Evolutionary conservation across 2,797 vertebrate genomes (phyloP).

Genomic region (Coracias cyanogaster): DNA sequence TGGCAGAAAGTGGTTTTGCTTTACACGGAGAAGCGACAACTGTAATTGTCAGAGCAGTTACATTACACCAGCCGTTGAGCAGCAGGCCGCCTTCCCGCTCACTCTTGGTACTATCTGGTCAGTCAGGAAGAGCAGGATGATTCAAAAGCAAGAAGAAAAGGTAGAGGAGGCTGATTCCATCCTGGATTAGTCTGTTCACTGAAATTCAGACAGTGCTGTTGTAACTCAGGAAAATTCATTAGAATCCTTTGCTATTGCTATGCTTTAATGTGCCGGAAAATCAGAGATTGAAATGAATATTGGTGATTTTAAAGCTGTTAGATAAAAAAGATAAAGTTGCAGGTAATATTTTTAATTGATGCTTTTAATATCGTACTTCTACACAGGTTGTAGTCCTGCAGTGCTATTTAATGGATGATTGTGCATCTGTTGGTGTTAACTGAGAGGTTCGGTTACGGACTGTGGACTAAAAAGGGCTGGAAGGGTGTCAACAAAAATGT

Average conservation of each 20-base stretch:
- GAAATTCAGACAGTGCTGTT: neutral
- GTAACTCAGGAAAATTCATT: neutral
- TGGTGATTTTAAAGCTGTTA: neutral
- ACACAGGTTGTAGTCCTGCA: rapidly evolving
- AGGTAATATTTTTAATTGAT: neutral
- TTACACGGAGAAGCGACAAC: neutral
- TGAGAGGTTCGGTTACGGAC: neutral
- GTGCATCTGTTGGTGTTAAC: neutral
- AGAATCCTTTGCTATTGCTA: neutral
- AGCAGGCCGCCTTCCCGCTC: neutral
- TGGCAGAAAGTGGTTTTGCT: neutral
- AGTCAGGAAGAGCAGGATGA: neutral
- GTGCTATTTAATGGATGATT: neutral
- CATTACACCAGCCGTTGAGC: neutral
- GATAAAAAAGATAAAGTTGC: neutral
- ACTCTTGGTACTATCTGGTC: neutral
- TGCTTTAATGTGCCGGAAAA: neutral
- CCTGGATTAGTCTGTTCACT: neutral
- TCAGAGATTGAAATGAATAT: neutral
- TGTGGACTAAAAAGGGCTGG: neutral
- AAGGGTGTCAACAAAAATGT: neutral
- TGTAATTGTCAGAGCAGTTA: neutral
- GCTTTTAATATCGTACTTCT: neutral
- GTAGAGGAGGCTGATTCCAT: neutral
- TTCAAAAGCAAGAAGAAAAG: neutral